Base-by-base conservation (phyloP, 2,113 vertebrate species). In the Pteropus alecto region DNA sequence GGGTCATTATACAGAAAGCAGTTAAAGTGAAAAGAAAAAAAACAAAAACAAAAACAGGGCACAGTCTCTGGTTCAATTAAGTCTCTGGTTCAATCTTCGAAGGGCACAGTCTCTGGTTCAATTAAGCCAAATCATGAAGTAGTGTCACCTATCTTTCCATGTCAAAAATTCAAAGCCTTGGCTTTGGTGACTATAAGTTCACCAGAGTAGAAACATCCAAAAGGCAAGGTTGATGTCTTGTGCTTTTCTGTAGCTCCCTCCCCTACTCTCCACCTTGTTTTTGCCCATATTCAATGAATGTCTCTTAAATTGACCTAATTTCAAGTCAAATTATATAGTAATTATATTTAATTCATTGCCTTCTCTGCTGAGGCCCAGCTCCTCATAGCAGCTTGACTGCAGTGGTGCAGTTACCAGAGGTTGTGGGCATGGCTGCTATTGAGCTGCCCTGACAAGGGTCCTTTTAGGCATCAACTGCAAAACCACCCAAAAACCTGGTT, bases 241-340 rank as follows among this genome's bases (percentile, higher is more conserved):
- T 10, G 60, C 58, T 48, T 73, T 54, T 85, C 38, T 21, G 7
- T 35, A 82, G 67, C 33, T 65, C 58, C 9, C 24, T 24, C 48
- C 26, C 43, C n/a, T 91, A 46, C 30, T 61, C 30, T 74, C 24
- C 6, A 68, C 51, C 9, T 28, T 51, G 26, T 60, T 30, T 86
- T 41, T 65, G 33, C 26, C 43, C 73, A 63, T 22, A 58, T 63
- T 89, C 58, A 79, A 79, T 28, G 11, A 63, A 51, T 88, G 33
- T 86, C 46, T 93, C 68, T 87, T 78, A 78, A 92, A 70, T 60
- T 71, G 38, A 76, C 33, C 94, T 78, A 58, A 87, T 78, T 90
- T 91, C 26, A 79, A 88, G 67, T 87, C 79, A 86, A 96, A 93
- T 91, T 79, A 88, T 68, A 84, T 13, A 67, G 87, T 30, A 90